Evolutionary conservation across 1,140 invertebrate genomes (phyloP), one percentile per base, ranked within the genome.

Genomic region (Mamestra configurata): DNA sequence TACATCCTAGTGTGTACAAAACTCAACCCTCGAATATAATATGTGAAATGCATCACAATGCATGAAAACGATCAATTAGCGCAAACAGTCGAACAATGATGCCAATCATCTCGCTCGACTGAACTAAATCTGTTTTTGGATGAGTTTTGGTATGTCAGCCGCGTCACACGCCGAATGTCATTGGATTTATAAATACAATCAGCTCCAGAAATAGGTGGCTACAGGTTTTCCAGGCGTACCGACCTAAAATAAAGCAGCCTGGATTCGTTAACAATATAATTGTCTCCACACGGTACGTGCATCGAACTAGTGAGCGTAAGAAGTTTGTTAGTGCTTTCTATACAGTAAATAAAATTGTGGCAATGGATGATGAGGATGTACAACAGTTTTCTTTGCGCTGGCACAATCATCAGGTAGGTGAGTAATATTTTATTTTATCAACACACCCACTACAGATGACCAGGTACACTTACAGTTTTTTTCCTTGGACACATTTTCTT

Each of bases 301-400:
- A 80, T 84, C 85, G 83, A 72, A 79, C 64, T 59, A 66, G 77
- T 79, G 77, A 79, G 49, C 53, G 82, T 85, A 83, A 77, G 59
- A 77, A 51, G 24, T 64, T 61, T 73, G 43, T 79, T 68, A 79
- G 71, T 73, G 70, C 11, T 61, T 72, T 73, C 53, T 49, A 20
- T 64, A 73, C 37, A 53, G 15, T 64, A 64, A 77, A 46, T 77
- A 27, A n/a, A n/a, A 20, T 59, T 64, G 61, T 49, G 37, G 84
- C 73, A 84, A 95, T 95, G 94, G 95, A 96, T 88, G 94, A 95
- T 68, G 95, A 95, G 86, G 93, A 95, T 84, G 96, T 97, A 87
- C 96, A 97, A 92, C 97, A 98, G 91, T 97, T 97, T 92, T 97
- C 97, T 89, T 95, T 98, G 80, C 95, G 97, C 91, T 98, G 97